phyloP scores from a whole-genome alignment of 2,113 vertebrate species.

The Hypocryptadius cinnamomeus region DNA sequence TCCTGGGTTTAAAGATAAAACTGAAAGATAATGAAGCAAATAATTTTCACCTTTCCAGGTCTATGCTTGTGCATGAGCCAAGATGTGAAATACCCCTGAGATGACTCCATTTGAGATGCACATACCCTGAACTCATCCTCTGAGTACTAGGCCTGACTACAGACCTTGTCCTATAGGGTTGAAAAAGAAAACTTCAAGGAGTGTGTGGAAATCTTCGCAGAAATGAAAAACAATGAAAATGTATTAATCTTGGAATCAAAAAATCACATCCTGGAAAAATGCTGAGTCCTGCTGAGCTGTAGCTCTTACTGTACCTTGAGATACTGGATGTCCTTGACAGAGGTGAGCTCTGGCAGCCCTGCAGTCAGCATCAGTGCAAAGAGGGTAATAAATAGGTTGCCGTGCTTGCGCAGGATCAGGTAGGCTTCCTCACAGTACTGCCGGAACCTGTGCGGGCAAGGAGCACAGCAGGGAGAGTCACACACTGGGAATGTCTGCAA shows the following conservation, averaged over 20 bases:
- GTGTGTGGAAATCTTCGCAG: not conserved
- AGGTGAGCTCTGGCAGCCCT: slow-evolving; percentile 94
- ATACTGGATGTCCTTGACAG: slow-evolving; percentile 98
- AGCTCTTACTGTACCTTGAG: slow-evolving; percentile 82
- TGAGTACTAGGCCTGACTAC: not conserved
- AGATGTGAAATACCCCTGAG: not conserved
- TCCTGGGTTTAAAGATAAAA: not conserved
- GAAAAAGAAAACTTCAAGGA: not conserved
- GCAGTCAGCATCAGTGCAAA: slow-evolving; percentile 98
- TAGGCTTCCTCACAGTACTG: slow-evolving; percentile 96
- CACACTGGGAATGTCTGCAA: rapidly evolving
- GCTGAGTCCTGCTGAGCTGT: not conserved
- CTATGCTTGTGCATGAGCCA: not conserved
- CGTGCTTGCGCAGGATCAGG: slow-evolving; percentile 87
- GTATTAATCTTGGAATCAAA: not conserved
- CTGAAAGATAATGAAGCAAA: not conserved
- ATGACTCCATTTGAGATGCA: not conserved
- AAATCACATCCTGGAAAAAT: not conserved
- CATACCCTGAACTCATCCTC: not conserved
- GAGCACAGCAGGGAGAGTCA: not conserved
- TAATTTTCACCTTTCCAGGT: not conserved
- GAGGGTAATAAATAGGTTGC: slow-evolving; percentile 96
- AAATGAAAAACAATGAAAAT: not conserved
- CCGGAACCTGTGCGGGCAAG: slow-evolving; percentile 78
- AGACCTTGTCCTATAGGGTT: not conserved